These are phyloP conservation scores for Eriocheir sinensis DNA, from an alignment of 1,140 invertebrate species.

Conservation along the genomic window DNA sequence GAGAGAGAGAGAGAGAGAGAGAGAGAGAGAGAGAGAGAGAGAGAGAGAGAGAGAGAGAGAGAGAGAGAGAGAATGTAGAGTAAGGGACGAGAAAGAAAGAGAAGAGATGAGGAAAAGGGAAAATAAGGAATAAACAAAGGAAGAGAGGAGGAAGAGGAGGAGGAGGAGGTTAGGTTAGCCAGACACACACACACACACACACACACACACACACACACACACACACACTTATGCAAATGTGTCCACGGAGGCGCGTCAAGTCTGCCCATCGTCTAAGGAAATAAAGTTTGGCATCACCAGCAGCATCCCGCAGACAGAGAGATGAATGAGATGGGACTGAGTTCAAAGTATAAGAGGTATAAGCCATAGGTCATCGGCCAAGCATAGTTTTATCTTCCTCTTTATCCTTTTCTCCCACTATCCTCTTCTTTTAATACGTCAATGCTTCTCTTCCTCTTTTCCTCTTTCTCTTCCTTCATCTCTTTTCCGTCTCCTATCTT, in stretches of 20 bases:
- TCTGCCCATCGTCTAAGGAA: not conserved
- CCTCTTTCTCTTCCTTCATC: not conserved
- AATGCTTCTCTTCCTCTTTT: not conserved
- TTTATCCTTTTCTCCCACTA: not conserved
- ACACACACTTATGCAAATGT: constrained; percentile 24
- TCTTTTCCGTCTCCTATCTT: not conserved
- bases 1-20: not conserved
- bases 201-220: too few relatives aligned
- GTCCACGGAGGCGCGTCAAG: not conserved
- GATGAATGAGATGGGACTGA: too few relatives aligned
- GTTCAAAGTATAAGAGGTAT: too few relatives aligned
- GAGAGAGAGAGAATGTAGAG: not conserved
- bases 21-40: not conserved
- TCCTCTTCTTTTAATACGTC: not conserved
- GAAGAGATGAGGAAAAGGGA: not conserved
- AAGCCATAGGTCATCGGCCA: too few relatives aligned
- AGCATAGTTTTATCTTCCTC: not conserved
- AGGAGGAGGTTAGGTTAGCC: constrained; percentile 19
- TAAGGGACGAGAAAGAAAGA: not conserved
- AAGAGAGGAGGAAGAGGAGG: not conserved
- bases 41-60: not conserved
- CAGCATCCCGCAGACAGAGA: too few relatives aligned
- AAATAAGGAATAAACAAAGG: not conserved
- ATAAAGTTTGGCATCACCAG: not conserved
- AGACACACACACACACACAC: too few relatives aligned